Conservation (phyloP, 2,797 vertebrate genomes). For the Acanthurus tractus region DNA sequence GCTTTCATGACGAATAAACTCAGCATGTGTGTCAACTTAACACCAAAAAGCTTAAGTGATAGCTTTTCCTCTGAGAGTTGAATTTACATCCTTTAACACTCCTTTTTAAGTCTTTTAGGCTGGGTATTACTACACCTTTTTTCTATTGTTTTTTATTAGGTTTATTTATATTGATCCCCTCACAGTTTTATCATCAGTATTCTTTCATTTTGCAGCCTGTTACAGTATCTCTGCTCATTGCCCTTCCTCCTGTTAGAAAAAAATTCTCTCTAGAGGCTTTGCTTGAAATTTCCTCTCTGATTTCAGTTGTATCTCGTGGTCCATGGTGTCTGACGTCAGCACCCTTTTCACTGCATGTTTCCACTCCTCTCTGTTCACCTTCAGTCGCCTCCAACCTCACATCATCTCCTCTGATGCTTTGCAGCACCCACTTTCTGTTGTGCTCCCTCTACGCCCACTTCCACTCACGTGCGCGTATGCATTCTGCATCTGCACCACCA, state of each 20-base stretch:
- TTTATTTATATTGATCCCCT: not conserved
- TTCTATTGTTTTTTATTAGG: not conserved
- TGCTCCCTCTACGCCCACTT: slow-evolving; percentile 43
- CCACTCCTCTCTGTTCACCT: slow-evolving; percentile 75
- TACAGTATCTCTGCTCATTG: not conserved
- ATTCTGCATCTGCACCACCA: slow-evolving; percentile 77
- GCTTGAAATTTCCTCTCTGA: slow-evolving; percentile 9
- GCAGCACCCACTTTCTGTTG: slow-evolving; percentile 45
- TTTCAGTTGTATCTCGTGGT: slow-evolving; percentile 26
- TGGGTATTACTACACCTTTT: not conserved
- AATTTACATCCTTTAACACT: not conserved
- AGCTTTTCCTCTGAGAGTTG: not conserved
- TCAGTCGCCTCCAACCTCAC: slow-evolving; percentile 65
- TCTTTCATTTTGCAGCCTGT: not conserved
- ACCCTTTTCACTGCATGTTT: slow-evolving; percentile 31
- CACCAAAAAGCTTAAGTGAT: not conserved
- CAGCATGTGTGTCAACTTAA: not conserved
- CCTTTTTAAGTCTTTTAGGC: not conserved
- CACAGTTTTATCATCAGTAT: not conserved
- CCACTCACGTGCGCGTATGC: slow-evolving; percentile 67
- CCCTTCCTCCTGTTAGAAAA: not conserved
- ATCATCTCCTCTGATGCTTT: slow-evolving; percentile 34
- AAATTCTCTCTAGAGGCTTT: slow-evolving; percentile 12
- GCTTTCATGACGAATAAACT: not conserved
- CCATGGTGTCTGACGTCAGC: slow-evolving; percentile 64